These are phyloP conservation scores for Tetrapedia diversipes DNA, from an alignment of 2,888 invertebrate species.

Conservation along the genomic window DNA sequence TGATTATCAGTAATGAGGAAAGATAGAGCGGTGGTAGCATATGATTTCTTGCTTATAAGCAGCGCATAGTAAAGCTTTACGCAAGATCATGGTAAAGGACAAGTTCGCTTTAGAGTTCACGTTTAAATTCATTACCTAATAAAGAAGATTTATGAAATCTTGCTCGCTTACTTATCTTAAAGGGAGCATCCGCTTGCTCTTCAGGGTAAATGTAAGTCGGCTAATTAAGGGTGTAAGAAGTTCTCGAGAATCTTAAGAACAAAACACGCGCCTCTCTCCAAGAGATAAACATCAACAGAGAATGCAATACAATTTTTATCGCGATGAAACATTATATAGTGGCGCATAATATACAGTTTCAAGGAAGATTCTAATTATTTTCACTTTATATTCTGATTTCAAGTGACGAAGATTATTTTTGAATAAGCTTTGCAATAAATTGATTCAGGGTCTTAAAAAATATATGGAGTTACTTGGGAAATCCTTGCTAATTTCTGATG, in stretches of 20 bases:
- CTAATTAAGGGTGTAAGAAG: slow-evolving; percentile 35
- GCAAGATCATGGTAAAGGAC: slow-evolving; percentile 3
- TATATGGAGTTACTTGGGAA: too few relatives aligned
- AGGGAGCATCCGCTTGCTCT: slow-evolving; percentile 15
- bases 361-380: too few relatives aligned
- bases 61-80: not conserved
- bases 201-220: slow-evolving; percentile 14
- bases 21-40: not conserved
- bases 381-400: too few relatives aligned
- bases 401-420: too few relatives aligned
- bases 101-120: slow-evolving; percentile 15
- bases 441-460: too few relatives aligned
- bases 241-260: slow-evolving; percentile 15
- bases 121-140: slow-evolving; percentile 8
- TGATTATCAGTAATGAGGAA: too few relatives aligned
- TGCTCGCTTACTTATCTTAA: slow-evolving; percentile 36
- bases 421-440: too few relatives aligned
- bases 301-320: slow-evolving; percentile 33
- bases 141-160: slow-evolving; percentile 20
- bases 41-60: not conserved
- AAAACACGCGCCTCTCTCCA: slow-evolving; percentile 15
- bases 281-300: slow-evolving; percentile 29
- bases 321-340: slow-evolving; percentile 13
- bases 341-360: not conserved
- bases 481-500: too few relatives aligned